These are phyloP conservation scores for Stramonita haemastoma DNA, from an alignment of 2,888 invertebrate genomes.

Conservation along the genomic window DNA sequence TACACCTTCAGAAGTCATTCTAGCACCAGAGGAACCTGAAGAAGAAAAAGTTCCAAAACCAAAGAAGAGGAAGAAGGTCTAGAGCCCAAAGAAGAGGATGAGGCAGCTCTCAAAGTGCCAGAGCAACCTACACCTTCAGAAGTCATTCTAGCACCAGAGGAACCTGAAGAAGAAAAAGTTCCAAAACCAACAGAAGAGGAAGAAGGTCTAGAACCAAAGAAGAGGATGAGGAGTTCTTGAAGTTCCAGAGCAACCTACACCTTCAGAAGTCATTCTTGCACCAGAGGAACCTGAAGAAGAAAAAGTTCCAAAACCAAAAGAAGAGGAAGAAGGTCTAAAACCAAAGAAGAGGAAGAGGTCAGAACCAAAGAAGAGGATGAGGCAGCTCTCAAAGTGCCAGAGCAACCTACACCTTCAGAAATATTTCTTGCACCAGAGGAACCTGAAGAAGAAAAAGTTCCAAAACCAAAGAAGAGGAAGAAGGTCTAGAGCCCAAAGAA, in stretches of 20 bases:
- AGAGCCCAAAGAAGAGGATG: too few species aligned
- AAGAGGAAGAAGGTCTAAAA: not conserved
- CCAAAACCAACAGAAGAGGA: not conserved
- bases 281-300: slow-evolving; percentile 74
- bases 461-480: too few species aligned
- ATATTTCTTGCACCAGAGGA: not conserved
- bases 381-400: slow-evolving; percentile 15
- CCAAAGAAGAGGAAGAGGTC: slow-evolving; percentile 29
- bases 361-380: slow-evolving; percentile 35
- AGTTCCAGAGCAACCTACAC: not conserved
- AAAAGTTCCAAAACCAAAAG: slow-evolving; percentile 48
- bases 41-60: not conserved
- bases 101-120: slow-evolving; percentile 32
- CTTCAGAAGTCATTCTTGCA: slow-evolving; percentile 15
- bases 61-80: too few species aligned
- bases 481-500: not conserved
- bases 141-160: not conserved
- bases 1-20: not conserved
- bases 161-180: slow-evolving; percentile 5
- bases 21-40: slow-evolving; percentile 10
- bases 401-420: slow-evolving; percentile 21
- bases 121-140: slow-evolving; percentile 7
- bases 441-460: not conserved
- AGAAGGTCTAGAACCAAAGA: too few species aligned
- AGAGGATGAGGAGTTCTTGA: too few species aligned